phyloP scores from a whole-genome alignment of 2,888 invertebrate species.

The Cyrtodaria siliqua region DNA sequence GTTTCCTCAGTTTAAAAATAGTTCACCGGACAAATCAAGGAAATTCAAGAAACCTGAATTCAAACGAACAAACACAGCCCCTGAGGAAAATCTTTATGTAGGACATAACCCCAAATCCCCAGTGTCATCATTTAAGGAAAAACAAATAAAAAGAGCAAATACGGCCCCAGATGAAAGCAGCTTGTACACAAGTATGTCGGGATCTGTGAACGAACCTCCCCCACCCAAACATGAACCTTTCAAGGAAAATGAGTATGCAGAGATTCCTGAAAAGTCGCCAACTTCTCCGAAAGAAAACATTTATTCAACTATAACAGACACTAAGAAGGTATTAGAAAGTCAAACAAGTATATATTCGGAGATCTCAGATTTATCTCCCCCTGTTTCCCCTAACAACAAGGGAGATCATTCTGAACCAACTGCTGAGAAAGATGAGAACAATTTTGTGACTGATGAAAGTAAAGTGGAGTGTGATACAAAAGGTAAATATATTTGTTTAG shows the following conservation, averaged over 20 bases:
- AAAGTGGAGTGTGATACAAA: background rate
- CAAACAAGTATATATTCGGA: background rate
- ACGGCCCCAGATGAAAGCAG: conserved; percentile 51
- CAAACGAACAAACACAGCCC: conserved; percentile 48
- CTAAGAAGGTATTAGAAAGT: conserved; percentile 15
- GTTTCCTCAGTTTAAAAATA: conserved; percentile 54
- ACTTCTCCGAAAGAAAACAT: conserved; percentile 40
- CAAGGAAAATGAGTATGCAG: conserved; percentile 53
- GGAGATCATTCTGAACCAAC: conserved; percentile 4
- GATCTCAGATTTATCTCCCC: conserved; percentile 10
- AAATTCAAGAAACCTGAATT: conserved; percentile 25
- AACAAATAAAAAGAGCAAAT: conserved; percentile 43
- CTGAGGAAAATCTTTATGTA: conserved; percentile 50
- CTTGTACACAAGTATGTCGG: conserved; percentile 27
- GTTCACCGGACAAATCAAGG: conserved; percentile 13
- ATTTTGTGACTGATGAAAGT: background rate
- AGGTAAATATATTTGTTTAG: background rate
- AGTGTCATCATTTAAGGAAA: conserved; percentile 43
- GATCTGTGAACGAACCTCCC: background rate
- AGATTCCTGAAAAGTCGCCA: conserved; percentile 54
- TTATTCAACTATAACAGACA: conserved; percentile 49
- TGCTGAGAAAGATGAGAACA: too few relatives aligned
- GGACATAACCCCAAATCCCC: conserved; percentile 35
- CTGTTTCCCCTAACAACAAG: background rate
- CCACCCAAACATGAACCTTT: background rate